phyloP scores from a whole-genome alignment of 2,888 invertebrate species.

The Geophilus truncorum region DNA sequence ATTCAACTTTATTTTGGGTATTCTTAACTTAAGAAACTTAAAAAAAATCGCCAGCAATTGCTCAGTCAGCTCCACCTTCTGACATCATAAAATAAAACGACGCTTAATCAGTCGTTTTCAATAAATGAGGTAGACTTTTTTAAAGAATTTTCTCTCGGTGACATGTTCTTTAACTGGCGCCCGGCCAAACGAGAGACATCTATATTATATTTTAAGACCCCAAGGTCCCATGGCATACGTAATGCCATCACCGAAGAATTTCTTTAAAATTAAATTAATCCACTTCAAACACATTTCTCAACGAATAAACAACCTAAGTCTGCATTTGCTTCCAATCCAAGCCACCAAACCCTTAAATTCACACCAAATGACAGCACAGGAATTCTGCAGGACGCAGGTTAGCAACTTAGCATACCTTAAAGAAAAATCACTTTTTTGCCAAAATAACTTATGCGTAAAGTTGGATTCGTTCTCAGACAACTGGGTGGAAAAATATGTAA shows the following conservation, averaged over 20 bases:
- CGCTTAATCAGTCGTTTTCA: slow-evolving; percentile 21
- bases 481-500: not conserved
- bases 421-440: not conserved
- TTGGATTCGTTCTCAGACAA: not conserved
- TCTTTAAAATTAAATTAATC: not conserved
- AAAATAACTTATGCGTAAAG: not conserved
- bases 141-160: slow-evolving; percentile 19
- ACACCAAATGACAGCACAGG: not conserved
- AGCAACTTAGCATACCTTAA: not conserved
- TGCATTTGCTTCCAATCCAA: not conserved
- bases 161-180: slow-evolving; percentile 15
- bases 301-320: not conserved
- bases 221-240: not conserved
- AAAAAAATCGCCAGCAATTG: not conserved
- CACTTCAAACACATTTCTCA: not conserved
- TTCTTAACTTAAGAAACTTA: not conserved
- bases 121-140: not conserved
- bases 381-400: not conserved
- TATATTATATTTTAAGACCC: slow-evolving; percentile 24
- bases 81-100: not conserved
- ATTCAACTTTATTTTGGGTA: not conserved
- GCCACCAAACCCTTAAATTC: not conserved
- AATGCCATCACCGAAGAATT: slow-evolving; percentile 13
- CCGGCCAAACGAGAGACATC: not conserved
- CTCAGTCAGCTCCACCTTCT: slow-evolving; percentile 8